Evolutionary conservation across 2,113 vertebrate species (phyloP).

Genomic region (Willisornis vidua): DNA sequence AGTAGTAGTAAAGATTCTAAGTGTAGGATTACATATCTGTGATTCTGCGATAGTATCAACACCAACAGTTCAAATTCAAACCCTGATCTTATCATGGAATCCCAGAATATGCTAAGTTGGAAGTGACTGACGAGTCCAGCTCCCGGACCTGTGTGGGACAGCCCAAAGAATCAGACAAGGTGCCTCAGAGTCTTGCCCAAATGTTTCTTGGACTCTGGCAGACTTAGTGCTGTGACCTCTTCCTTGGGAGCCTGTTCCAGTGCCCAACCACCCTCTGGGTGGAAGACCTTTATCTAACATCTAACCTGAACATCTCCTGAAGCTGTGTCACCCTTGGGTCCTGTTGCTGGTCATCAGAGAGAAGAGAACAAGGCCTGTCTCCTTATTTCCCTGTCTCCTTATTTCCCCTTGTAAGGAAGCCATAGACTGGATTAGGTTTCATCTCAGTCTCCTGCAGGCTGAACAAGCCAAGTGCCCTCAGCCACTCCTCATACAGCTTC

Average conservation of each 20-base stretch:
- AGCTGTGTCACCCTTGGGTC: not conserved
- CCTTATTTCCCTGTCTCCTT: not conserved
- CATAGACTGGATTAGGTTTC: not conserved
- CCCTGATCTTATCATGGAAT: not conserved
- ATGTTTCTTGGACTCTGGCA: fast-evolving
- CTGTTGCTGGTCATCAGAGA: not conserved
- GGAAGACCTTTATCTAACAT: fast-evolving
- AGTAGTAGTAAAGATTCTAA: not conserved
- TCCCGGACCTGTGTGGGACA: not conserved
- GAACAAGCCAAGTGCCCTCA: no score
- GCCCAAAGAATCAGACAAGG: not conserved
- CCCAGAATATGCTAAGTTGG: not conserved
- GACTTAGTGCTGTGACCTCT: not conserved
- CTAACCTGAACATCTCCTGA: not conserved
- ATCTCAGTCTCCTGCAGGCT: no score
- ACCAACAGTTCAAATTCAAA: not conserved
- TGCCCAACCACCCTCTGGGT: no score
- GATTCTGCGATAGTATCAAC: not conserved
- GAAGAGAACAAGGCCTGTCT: not conserved
- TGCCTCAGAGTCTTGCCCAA: not conserved
- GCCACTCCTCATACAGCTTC: no score
- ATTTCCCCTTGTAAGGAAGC: not conserved
- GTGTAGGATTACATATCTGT: not conserved
- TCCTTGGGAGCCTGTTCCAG: not conserved
- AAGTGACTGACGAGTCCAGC: not conserved